These are phyloP conservation scores for Tachystola acroxantha DNA, from an alignment of 2,888 invertebrate species.

Conservation along the genomic window DNA sequence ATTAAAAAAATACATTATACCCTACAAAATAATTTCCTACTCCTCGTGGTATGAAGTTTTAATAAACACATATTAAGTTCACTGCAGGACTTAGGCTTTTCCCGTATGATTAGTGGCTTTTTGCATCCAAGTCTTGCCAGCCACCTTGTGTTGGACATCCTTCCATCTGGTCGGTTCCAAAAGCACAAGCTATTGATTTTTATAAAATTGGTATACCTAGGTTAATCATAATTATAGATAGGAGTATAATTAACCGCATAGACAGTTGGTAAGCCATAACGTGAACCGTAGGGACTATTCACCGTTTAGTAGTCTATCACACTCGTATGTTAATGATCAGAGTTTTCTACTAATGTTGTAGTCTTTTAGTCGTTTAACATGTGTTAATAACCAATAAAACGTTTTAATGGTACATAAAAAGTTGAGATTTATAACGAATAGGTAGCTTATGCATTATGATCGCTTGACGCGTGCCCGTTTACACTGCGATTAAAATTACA, in stretches of 20 bases:
- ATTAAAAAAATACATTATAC: too few species aligned
- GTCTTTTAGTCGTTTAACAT: slow-evolving; percentile 66
- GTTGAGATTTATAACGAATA: slow-evolving; percentile 72
- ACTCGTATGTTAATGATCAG: slow-evolving; percentile 57
- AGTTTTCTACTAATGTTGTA: slow-evolving; percentile 72
- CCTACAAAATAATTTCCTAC: too few species aligned
- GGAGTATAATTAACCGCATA: background rate
- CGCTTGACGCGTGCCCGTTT: slow-evolving; percentile 48
- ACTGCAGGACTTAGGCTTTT: too few species aligned
- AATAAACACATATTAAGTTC: too few species aligned
- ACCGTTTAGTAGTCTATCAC: slow-evolving; percentile 38
- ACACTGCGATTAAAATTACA: slow-evolving; percentile 35
- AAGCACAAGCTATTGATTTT: too few species aligned
- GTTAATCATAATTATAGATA: too few species aligned
- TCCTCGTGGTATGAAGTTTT: too few species aligned
- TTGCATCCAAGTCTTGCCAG: too few species aligned
- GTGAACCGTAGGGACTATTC: slow-evolving; percentile 14
- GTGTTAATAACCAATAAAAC: slow-evolving; percentile 78
- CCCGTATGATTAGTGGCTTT: too few species aligned
- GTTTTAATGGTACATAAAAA: slow-evolving; percentile 75
- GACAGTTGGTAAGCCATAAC: slow-evolving; percentile 29
- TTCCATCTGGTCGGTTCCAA: too few species aligned
- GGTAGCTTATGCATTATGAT: slow-evolving; percentile 63
- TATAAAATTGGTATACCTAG: too few species aligned
- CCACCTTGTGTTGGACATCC: too few species aligned